A percentile compares a stretch with the other conserved stretches of the same genome.
phyloP scores from a whole-genome alignment of 2,888 invertebrate genomes.

The Xanthia icteritia region DNA sequence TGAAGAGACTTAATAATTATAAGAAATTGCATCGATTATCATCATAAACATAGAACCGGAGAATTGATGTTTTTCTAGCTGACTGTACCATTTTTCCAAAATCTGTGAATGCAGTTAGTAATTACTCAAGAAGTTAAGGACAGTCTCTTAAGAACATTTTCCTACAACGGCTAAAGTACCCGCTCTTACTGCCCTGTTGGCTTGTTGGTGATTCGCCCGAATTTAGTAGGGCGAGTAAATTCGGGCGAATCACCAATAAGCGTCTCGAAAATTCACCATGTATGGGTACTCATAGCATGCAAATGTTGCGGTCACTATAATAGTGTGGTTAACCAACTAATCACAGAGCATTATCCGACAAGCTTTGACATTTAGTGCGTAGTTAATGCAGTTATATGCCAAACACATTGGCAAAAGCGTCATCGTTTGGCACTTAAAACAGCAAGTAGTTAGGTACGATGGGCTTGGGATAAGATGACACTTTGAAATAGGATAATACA shows the following conservation, averaged over 20 bases:
- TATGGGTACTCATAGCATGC: not conserved
- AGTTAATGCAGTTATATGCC: not conserved
- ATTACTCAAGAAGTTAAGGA: not conserved
- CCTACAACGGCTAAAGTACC: not conserved
- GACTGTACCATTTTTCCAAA: not conserved
- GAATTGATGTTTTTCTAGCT: not conserved
- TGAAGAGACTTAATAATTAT: not conserved
- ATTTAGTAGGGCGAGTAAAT: no score
- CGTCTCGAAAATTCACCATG: not conserved
- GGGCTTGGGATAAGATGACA: no score
- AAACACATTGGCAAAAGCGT: not conserved
- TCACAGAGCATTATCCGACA: not conserved
- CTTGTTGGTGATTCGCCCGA: no score
- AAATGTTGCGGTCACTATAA: not conserved
- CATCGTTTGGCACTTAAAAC: not conserved
- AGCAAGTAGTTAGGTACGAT: no score
- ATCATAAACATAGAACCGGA: not conserved
- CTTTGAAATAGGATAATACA: no score
- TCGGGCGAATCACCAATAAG: no score
- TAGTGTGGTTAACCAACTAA: slow-evolving; percentile 22
- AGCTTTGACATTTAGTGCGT: slow-evolving; percentile 2
- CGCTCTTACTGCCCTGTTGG: not conserved
- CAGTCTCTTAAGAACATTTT: not conserved
- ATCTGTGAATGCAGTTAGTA: not conserved
- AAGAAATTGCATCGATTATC: not conserved